A percentile compares a stretch with the other conserved stretches of the same genome.
Conservation (phyloP, 2,113 vertebrate genomes). For the Poeciliopsis retropinna region DNA sequence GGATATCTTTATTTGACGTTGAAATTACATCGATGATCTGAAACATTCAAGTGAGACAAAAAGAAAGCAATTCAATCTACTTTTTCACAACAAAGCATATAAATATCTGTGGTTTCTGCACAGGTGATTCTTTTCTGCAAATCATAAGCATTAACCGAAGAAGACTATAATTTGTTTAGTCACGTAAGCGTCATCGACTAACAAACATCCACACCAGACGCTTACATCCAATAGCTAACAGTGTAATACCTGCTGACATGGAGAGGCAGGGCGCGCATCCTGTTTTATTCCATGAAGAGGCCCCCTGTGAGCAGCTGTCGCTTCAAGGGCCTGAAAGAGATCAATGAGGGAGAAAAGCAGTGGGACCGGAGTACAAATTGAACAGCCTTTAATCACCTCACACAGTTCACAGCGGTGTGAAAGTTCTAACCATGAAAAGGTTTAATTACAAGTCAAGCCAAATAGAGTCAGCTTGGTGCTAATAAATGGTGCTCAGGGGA, state of each 20-base stretch:
- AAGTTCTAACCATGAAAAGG: slow-evolving; percentile 65
- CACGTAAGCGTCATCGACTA: slow-evolving; percentile 12
- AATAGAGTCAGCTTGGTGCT: slow-evolving; percentile 65
- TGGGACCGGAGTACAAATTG: slow-evolving; percentile 69
- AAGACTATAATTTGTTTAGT: slow-evolving; percentile 22
- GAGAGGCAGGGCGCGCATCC: slow-evolving; percentile 12
- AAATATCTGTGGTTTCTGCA: neutral
- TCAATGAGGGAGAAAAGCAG: slow-evolving; percentile 67
- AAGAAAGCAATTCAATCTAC: no score
- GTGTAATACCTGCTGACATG: slow-evolving; percentile 28
- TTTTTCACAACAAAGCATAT: no score
- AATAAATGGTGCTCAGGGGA: slow-evolving; percentile 57
- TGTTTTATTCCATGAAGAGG: slow-evolving; percentile 40
- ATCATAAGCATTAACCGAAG: slow-evolving; percentile 21
- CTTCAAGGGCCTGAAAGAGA: slow-evolving; percentile 64
- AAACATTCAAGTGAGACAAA: no score
- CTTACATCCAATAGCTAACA: slow-evolving; percentile 22
- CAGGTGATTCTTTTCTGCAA: neutral
- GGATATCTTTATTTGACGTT: no score
- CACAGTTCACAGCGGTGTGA: slow-evolving; percentile 67
- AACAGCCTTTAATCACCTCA: slow-evolving; percentile 74
- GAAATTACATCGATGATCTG: no score
- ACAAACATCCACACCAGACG: slow-evolving; percentile 21
- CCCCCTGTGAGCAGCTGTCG: slow-evolving; percentile 42
- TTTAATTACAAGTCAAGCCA: slow-evolving; percentile 69